Conservation (phyloP, 92 coral and sea anemone species). For the Epizoanthus ramosus region DNA sequence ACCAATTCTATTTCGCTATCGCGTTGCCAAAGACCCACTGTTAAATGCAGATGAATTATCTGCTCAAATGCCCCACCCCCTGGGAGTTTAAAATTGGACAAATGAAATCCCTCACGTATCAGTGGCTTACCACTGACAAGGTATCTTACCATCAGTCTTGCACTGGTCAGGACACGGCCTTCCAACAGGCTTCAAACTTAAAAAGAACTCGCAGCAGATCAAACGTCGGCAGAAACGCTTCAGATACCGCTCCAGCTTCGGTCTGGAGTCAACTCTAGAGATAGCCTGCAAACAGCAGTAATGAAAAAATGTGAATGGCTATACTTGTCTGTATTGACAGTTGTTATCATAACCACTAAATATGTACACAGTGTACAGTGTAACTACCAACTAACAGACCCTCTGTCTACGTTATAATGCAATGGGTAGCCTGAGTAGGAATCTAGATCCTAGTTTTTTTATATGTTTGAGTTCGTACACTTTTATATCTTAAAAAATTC, state of each 20-base stretch:
- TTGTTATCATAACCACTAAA: too few species aligned
- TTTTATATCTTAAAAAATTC: too few species aligned
- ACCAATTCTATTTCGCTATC: background rate
- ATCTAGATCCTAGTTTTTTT: too few species aligned
- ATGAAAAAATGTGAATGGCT: background rate
- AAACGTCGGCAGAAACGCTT: constrained; percentile 97
- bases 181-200: constrained; percentile 92
- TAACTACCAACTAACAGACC: too few species aligned
- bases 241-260: constrained; percentile 93
- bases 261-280: constrained; percentile 96
- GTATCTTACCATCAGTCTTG: constrained; percentile 88
- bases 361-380: too few species aligned
- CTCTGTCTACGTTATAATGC: too few species aligned
- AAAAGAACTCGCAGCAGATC: constrained; percentile 94
- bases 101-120: too few species aligned
- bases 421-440: too few species aligned
- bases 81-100: too few species aligned
- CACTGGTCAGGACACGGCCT: constrained; percentile 98
- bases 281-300: constrained; percentile 73
- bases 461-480: too few species aligned
- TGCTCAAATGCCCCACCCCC: too few species aligned
- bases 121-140: background rate
- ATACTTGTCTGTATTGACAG: too few species aligned
- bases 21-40: background rate
- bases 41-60: background rate